phyloP scores from a whole-genome alignment of 2,797 vertebrate species.

The Psittacula derbiana region DNA sequence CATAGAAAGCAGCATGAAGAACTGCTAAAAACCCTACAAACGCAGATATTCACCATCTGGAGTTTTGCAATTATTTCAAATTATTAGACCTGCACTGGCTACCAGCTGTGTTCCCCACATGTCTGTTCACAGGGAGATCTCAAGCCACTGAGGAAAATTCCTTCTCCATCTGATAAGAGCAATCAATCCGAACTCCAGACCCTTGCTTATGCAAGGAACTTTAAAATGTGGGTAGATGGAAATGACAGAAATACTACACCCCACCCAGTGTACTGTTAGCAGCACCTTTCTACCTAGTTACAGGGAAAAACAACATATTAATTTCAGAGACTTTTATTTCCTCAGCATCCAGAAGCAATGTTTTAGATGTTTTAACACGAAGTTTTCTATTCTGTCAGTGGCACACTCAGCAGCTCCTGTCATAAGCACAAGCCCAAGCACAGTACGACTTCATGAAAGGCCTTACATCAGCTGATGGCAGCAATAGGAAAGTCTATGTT shows the following conservation, averaged over 20 bases:
- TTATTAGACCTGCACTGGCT: neutral
- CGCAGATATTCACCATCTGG: neutral
- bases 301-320: neutral
- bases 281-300: neutral
- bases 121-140: neutral
- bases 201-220: neutral
- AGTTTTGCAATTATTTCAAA: neutral
- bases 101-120: neutral
- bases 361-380: neutral
- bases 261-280: neutral
- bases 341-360: neutral
- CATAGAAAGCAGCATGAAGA: neutral
- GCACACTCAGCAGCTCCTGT: slow-evolving; percentile 31
- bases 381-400: slow-evolving; percentile 65
- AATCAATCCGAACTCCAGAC: neutral
- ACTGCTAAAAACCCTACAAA: accelerated
- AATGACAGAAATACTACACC: slow-evolving; percentile 1
- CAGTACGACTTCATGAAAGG: neutral
- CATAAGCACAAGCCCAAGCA: slow-evolving; percentile 13
- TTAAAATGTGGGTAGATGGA: neutral
- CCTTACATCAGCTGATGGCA: slow-evolving; percentile 26
- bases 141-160: neutral
- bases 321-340: neutral
- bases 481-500: neutral
- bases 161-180: neutral